Conservation (phyloP, 2,888 invertebrate species). For the Palloptera scutellata region DNA sequence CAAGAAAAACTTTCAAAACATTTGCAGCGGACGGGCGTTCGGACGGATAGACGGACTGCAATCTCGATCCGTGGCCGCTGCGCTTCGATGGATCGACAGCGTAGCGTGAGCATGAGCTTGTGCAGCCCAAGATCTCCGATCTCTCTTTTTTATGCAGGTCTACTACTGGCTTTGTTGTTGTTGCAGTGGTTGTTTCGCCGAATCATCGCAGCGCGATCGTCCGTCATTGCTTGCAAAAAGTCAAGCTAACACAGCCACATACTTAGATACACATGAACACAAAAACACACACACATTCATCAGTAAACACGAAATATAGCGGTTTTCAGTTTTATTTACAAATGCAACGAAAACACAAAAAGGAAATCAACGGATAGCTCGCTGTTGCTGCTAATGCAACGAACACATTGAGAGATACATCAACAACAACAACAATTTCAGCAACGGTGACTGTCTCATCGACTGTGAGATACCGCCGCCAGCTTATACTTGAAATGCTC, state of each 20-base stretch:
- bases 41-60: conserved; percentile 4
- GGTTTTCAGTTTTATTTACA: conserved; percentile 31
- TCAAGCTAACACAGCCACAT: too few species aligned
- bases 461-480: too few species aligned
- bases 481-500: too few species aligned
- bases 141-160: background rate
- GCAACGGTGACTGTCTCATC: conserved; percentile 14
- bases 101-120: background rate
- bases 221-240: conserved; percentile 1
- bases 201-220: too few species aligned
- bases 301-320: conserved; percentile 29
- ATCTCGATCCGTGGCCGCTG: background rate
- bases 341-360: conserved; percentile 16
- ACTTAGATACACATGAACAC: too few species aligned
- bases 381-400: background rate
- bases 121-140: background rate
- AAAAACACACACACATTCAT: background rate
- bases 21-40: background rate
- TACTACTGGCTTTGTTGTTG: background rate
- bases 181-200: background rate
- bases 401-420: conserved; percentile 12
- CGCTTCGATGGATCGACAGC: conserved; percentile 6
- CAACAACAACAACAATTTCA: conserved; percentile 12
- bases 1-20: background rate
- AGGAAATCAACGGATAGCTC: conserved; percentile 12